These are phyloP conservation scores for Alexandromys fortis DNA, from an alignment of 2,113 vertebrate genomes.

Conservation along the genomic window DNA sequence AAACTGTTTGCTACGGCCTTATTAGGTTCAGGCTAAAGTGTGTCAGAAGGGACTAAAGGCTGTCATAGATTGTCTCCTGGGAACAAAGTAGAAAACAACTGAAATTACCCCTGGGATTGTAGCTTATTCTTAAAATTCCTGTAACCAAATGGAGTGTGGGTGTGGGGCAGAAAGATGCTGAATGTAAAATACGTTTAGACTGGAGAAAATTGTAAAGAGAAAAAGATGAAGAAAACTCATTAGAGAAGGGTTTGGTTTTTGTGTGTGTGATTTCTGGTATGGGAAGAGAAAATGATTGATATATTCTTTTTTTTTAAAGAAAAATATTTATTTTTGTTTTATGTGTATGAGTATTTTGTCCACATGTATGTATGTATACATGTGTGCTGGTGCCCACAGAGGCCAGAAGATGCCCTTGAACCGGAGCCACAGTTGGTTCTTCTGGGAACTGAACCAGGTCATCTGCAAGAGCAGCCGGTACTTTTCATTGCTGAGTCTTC, in stretches of 20 bases:
- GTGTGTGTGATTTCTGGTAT: background rate
- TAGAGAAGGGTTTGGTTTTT: background rate
- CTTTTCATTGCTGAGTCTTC: background rate
- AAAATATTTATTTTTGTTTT: background rate
- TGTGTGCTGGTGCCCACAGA: background rate
- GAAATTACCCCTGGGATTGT: background rate
- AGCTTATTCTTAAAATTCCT: conserved; percentile 27
- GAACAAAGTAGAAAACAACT: background rate
- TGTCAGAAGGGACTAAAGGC: background rate
- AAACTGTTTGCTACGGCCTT: background rate
- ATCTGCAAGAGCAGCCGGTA: background rate
- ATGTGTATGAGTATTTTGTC: background rate
- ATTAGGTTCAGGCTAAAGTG: background rate
- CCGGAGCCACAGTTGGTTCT: background rate
- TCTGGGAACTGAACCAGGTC: background rate
- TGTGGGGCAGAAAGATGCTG: background rate
- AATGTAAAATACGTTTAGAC: background rate
- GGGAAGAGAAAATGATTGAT: background rate
- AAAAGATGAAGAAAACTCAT: background rate
- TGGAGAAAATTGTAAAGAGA: background rate
- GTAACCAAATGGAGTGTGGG: background rate
- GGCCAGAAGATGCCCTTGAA: background rate
- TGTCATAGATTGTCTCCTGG: conserved; percentile 21
- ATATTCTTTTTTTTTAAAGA: background rate
- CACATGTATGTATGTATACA: background rate